A percentile compares a stretch with the other conserved stretches of the same genome.
phyloP scores from a whole-genome alignment of 2,888 invertebrate genomes.

The Acrocyrtus sp. region DNA sequence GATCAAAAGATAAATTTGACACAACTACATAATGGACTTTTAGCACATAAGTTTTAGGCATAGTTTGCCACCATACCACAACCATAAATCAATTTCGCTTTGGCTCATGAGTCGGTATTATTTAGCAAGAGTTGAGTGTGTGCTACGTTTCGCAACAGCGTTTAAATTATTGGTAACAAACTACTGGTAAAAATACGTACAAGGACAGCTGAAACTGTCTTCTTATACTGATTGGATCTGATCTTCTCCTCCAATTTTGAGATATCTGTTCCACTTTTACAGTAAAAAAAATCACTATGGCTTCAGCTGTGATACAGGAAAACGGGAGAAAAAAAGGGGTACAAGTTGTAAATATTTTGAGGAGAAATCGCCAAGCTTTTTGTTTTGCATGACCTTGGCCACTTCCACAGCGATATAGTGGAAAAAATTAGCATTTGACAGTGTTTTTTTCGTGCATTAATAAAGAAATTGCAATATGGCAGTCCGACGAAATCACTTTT shows the following conservation, averaged over 20 bases:
- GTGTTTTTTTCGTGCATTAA: neutral
- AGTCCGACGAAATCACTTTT: neutral
- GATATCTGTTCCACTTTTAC: neutral
- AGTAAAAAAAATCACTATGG: neutral
- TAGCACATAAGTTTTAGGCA: neutral
- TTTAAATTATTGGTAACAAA: slow-evolving; percentile 2
- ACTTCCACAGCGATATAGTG: slow-evolving; percentile 34
- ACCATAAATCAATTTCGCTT: no score
- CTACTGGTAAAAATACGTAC: no score
- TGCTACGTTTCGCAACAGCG: neutral
- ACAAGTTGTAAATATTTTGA: neutral
- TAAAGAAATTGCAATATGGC: neutral
- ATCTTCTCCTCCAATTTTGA: neutral
- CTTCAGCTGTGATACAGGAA: neutral
- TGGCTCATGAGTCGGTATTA: no score
- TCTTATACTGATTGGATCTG: slow-evolving; percentile 11
- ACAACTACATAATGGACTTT: no score
- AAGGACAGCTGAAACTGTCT: neutral
- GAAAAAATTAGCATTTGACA: neutral
- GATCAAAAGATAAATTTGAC: neutral
- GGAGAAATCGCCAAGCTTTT: neutral
- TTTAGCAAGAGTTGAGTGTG: slow-evolving; percentile 8
- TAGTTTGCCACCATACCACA: neutral
- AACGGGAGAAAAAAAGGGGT: neutral
- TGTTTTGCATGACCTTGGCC: slow-evolving; percentile 45